phyloP scores from a whole-genome alignment of 2,797 vertebrate species.

The Streptopelia turtur region DNA sequence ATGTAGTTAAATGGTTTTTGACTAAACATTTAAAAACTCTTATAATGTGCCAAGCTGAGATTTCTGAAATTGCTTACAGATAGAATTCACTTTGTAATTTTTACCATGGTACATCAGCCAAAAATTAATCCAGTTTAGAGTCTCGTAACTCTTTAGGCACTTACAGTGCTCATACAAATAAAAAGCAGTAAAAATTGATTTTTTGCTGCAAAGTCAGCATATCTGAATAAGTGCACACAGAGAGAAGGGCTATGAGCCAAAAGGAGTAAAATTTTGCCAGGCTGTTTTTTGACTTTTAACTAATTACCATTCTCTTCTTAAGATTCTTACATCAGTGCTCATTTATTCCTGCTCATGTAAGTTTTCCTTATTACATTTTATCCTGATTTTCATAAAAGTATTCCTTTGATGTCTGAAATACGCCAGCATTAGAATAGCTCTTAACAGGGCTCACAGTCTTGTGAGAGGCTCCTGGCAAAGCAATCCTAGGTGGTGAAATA shows the following conservation, averaged over 20 bases:
- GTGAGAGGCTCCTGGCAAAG: not conserved
- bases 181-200: conserved; percentile 14
- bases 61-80: not conserved
- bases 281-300: not conserved
- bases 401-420: not conserved
- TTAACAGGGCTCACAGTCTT: not conserved
- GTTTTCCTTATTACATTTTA: not conserved
- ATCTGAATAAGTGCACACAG: not conserved
- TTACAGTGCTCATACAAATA: not conserved
- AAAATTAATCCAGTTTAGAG: not conserved
- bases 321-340: not conserved
- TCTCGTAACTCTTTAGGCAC: not conserved
- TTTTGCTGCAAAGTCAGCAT: not conserved
- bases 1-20: not conserved
- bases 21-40: too few species aligned
- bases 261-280: not conserved
- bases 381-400: not conserved
- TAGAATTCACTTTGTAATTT: not conserved
- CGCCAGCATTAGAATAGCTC: not conserved
- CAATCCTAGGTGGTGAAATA: not conserved
- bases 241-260: not conserved
- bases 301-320: not conserved
- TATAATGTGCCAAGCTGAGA: not conserved
- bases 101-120: not conserved
- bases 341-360: not conserved